Evolutionary conservation across 2,797 vertebrate species (phyloP), one percentile per base, ranked within the genome.

Genomic region (Hyperoplus lanceolatus): DNA sequence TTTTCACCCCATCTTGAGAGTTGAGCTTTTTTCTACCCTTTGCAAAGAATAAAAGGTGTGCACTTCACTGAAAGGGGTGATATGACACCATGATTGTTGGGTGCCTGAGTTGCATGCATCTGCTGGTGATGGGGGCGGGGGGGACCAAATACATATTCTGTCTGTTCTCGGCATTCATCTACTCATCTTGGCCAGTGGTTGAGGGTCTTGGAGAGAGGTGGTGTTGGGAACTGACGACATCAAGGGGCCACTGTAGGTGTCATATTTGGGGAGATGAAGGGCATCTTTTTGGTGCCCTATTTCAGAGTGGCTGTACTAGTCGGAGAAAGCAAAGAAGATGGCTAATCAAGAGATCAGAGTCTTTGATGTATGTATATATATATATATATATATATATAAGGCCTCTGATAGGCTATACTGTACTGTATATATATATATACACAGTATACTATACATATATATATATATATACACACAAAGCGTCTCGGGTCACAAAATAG

Each of bases 181-280:
- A 16, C 12, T 77, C 62, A 65, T 80, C 57, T 70, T 72, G 74
- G 70, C 45, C 71, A 60, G 59, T 13, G 71, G 70, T 75, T 2
- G 10, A 67, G 54, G 73, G 61, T 79, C 55, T 64, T 42, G 43
- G 18, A 73, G 77, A 8, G 5, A 70, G 71, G 14, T 21, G 48
- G 12, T 45, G 67, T 41, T 45, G 50, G 63, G 62, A 54, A 63
- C 57, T 63, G 13, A 41, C 6, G 55, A 78, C 79, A 82, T 87
- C 75, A 75, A 73, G 64, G 49, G 77, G 73, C 11, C 62, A 61
- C 54, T 57, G 48, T n/a, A 70, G 50, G 64, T 67, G 54, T 81
- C 66, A 70, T 69, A 56, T 83, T 76, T 84, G 55, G 16, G 57
- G 60, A 80, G 66, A 73, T 78, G 43, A 70, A 72, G 75, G 42